Base-by-base conservation (phyloP, 2,888 invertebrate genomes). In the Lissonota sp. region DNA sequence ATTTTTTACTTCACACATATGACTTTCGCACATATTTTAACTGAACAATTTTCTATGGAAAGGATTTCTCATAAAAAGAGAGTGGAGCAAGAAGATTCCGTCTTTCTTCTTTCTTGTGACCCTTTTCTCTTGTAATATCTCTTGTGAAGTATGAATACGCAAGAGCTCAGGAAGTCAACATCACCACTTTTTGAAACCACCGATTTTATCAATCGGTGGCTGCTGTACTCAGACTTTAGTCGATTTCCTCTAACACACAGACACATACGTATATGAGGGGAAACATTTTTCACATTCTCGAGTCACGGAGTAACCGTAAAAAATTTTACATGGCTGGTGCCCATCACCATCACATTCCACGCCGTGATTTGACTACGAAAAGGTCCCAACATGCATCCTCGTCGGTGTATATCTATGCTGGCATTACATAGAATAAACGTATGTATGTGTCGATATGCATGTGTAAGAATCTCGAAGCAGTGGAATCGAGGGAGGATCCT, bases 281-380 rank as follows among this genome's bases (percentile, higher is more conserved):
- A 26, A 26, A 26, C 64, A 73, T 70, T 73, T 70, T 69, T 64
- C 69, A 63, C 64, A 70, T 53, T 64, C 44, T 46, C 77, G 64
- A 64, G 69, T 80, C 80, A 80, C 77, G 77, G 73, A 77, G 69
- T 53, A 53, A 73, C 80, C 64, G 77, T 80, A 80, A 80, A 75
- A 80, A 77, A 73, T 67, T 77, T 77, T 69, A 49, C 72, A 63
- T 77, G 75, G 71, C 55, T 75, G 46, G 62, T 73, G 57, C 76
- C 63, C 57, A 64, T 72, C 73, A 39, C 69, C 76, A 55, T 73
- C 72, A 58, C 64, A 64, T 51, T 64, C 44, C 73, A 73, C 53
- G 26, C 37, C 80, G 72, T 73, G 80, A 77, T 80, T 77, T 77
- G 72, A 77, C 77, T 77, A 60, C 80, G 69, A 73, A 12, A 73